Evolutionary conservation across 23 tunicate genomes (phyloP), one percentile per base, ranked within the genome.

Genomic region (Aplidium turbinatum): DNA sequence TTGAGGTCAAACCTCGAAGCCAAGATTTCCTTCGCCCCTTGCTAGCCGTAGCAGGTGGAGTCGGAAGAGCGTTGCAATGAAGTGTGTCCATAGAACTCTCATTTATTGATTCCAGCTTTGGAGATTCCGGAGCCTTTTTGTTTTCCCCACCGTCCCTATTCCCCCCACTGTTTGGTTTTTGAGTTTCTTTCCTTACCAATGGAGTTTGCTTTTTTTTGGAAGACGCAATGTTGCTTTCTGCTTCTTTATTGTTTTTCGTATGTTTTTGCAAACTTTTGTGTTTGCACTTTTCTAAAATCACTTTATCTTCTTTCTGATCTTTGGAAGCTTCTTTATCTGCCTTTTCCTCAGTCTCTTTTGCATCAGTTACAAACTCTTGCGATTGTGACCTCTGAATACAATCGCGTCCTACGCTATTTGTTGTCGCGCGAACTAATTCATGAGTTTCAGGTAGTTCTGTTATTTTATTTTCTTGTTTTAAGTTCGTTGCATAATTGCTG

Each of bases 21-120:
- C 72, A 4, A 31, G 72, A 66, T 36, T 36, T 66, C 31, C 38
- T 66, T 35, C 52, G 50, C 9, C 30, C 67, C 3, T 35, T 28
- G 5, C 35, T 6, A 5, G 23, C 35, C 7, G 67, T 9, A 53
- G 60, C 22, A 4, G 35, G n/a, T n/a, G 5, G 6, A 54, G 61
- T 20, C 19, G 68, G 7, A 5, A 30, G 19, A 62, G 6, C 23
- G 23, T 21, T 55, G 62, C 62, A 55, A 55, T 55, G 62, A 19
- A 55, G 25, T 11, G 13, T 22, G 21, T 55, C 23, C 23, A 20
- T 20, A 21, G 61, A 24, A 54, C 21, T 54, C 6, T 20, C 61
- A n/a, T 24, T 11, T 6, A 24, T 16, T 54, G 67, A 60, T 60
- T 60, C 31, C 3, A 60, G 36, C 48, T 42, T 9, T 13, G 48